Base-by-base conservation (phyloP, 2,888 invertebrate genomes). In the Lasioglossum lativentre region DNA sequence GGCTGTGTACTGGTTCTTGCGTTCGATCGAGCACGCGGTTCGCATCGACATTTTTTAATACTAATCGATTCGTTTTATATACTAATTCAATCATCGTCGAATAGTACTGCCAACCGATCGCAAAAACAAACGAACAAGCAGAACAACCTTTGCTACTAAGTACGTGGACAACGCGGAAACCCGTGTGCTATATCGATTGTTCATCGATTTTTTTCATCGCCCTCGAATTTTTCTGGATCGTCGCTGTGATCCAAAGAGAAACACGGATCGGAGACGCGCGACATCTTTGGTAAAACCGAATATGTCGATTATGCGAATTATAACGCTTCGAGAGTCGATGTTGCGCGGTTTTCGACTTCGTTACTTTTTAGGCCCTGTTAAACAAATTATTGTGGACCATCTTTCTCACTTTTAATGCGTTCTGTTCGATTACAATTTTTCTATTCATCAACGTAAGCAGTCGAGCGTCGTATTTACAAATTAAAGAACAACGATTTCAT, bases 21-120 rank as follows among this genome's bases (percentile, higher is more conserved):
- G 72, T 82, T 86, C 82, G 85, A 86, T 79, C 86, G 86, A 79
- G 86, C 76, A 80, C 85, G 72, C 86, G 72, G 45, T 71, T 12
- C 40, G 75, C 86, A 66, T 72, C 52, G 63, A 75, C 72, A 47
- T 30, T 30, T n/a, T 63, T n/a, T 70, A 75, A 83, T 78, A 80
- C 72, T 52, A 66, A 34, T 34, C 34, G 34, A 14, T 34, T 2
- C 10, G 8, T 66, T 66, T 66, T 23, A 4, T 66, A 16, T 30
- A n/a, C n/a, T 73, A 68, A 34, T 30, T 71, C 52, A 45, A 34
- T 59, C 66, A 10, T 19, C 66, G 66, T 27, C 34, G 74, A 47
- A 23, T 30, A 45, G 34, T n/a, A 4, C 12, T n/a, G n/a, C 56
- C 59, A 38, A 59, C 42, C 47, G 38, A 70, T 30, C 27, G 42